These are phyloP conservation scores for Neoitamus cyanurus DNA, from an alignment of 2,888 invertebrate species.

Conservation along the genomic window DNA sequence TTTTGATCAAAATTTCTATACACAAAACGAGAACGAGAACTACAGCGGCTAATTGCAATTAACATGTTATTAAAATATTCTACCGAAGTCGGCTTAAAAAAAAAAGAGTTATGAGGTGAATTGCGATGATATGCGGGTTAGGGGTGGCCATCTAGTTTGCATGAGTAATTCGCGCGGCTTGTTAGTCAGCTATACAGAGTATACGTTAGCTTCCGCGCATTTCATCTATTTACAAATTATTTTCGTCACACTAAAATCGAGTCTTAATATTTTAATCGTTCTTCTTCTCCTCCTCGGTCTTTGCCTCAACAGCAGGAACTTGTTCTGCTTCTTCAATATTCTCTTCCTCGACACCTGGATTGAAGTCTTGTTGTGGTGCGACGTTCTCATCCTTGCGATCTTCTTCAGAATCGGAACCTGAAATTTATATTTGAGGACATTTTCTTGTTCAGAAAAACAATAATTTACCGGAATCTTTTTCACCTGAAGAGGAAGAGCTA, in stretches of 20 bases:
- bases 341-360: background rate
- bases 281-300: constrained; percentile 12
- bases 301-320: background rate
- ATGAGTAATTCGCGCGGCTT: background rate
- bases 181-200: background rate
- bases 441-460: background rate
- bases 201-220: background rate
- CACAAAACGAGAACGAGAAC: background rate
- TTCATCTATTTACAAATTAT: constrained; percentile 18
- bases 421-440: background rate
- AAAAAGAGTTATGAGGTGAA: background rate
- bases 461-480: constrained; percentile 50
- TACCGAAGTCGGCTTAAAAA: background rate
- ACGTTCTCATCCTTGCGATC: constrained; percentile 19
- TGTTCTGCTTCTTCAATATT: background rate
- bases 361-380: background rate
- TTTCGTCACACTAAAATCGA: background rate
- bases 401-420: constrained; percentile 48
- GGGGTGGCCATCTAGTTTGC: background rate
- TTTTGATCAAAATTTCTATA: background rate
- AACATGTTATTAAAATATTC: background rate
- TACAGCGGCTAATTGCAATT: background rate
- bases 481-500: constrained; percentile 55
- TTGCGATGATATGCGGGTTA: constrained; percentile 22
- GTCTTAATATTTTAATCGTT: background rate